Evolutionary conservation across 37 sponge, comb jelly and placozoan genomes (phyloP), one percentile per base, ranked within the genome.

Genomic region (Sycon ciliatum): DNA sequence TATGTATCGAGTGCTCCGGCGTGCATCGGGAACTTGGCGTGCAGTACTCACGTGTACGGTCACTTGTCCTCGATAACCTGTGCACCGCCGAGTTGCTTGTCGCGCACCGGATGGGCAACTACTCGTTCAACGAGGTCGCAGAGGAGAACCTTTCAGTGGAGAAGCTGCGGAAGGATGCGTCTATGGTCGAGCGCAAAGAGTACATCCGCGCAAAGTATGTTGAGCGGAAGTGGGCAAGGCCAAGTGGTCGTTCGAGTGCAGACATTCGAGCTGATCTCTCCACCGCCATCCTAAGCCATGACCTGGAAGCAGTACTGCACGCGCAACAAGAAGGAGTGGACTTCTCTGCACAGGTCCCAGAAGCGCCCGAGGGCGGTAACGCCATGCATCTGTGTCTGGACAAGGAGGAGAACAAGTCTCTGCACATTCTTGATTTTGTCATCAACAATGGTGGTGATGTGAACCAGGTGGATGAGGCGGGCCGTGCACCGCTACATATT

Each of bases 401-500:
- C 49, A 42, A 9, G 60, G 96, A 95, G 42, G 96, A 95, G 81
- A 74, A 86, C 36, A 84, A 90, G 13, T 89, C 96, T 9, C 83
- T 95, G 20, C 96, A 95, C 80, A 87, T 95, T 28, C 86, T 95
- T 16, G 96, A 95, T 78, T 95, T 95, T 77, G 67, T 95, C n/a
- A 78, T 84, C 1, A 80, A 85, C 36, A 95, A 95, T 75, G 77
- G 92, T 34, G 72, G 68, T 5, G 73, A 73, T 28, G 84, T 86
- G 84, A 81, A 81, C 24, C 36, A 24, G 6, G 24, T 49, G 58
- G 85, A 92, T 60, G 36, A 28, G 0, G 81, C 80, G 23, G 93
- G 85, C 16, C 77, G 76, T 65, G 82, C 93, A 4, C 85, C 92
- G 1, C 79, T 91, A 22, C 92, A 91, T 72, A 32, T 86, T 4